phyloP scores from a whole-genome alignment of 2,888 invertebrate genomes.

The Tipula lateralis region DNA sequence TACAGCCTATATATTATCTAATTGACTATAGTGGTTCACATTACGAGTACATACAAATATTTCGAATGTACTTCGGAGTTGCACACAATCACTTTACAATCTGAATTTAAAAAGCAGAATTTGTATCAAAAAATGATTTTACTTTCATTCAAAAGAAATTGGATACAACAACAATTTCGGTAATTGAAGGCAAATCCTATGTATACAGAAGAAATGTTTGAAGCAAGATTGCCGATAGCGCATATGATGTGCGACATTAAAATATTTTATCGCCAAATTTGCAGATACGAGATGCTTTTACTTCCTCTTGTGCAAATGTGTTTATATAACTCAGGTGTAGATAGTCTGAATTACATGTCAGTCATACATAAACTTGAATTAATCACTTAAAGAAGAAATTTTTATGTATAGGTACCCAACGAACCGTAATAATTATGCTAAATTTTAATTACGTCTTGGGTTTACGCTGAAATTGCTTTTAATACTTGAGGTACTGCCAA shows the following conservation, averaged over 20 bases:
- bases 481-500: neutral
- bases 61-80: neutral
- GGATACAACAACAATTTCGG: neutral
- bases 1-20: neutral
- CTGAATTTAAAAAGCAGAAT: neutral
- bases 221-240: neutral
- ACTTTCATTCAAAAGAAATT: constrained; percentile 24
- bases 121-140: neutral
- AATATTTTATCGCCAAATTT: neutral
- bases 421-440: neutral
- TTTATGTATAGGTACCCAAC: neutral
- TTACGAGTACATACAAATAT: neutral
- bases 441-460: neutral
- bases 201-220: neutral
- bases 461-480: neutral
- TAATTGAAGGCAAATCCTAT: neutral
- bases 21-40: neutral
- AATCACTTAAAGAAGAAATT: neutral
- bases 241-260: neutral
- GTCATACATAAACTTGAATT: neutral
- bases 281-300: neutral
- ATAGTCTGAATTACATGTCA: neutral
- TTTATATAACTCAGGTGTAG: neutral
- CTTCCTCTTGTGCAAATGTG: neutral
- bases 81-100: neutral